Percentiles rank a stretch among this genome's conserved stretches.
Evolutionary conservation across 2,888 invertebrate species (phyloP).

Genomic region (Coenonympha glycerion): DNA sequence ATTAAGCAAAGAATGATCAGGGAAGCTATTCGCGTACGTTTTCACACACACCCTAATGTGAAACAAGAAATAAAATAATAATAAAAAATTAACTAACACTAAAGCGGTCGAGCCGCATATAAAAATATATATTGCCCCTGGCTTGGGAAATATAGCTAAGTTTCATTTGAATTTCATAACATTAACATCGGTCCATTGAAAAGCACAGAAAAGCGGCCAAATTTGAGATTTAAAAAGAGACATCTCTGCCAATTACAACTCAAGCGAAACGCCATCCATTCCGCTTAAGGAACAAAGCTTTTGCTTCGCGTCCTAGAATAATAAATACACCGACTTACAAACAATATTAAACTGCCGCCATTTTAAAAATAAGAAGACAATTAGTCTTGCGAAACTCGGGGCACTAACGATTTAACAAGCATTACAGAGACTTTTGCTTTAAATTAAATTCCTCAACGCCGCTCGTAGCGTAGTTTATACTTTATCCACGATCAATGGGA

Average conservation of each 20-base stretch:
- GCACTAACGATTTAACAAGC: slow-evolving; percentile 28
- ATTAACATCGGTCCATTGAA: too few relatives aligned
- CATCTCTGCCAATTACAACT: background rate
- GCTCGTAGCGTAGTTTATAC: slow-evolving; percentile 18
- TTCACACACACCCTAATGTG: too few relatives aligned
- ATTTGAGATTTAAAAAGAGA: background rate
- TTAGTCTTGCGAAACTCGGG: slow-evolving; percentile 23
- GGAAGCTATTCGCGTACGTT: too few relatives aligned
- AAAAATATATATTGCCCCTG: too few relatives aligned
- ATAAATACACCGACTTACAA: slow-evolving; percentile 11
- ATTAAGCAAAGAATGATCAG: too few relatives aligned
- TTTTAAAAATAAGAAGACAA: slow-evolving; percentile 26
- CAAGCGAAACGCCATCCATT: slow-evolving; percentile 1
- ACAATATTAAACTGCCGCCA: slow-evolving; percentile 5
- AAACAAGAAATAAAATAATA: too few relatives aligned
- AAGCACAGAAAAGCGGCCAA: background rate
- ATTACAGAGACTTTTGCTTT: slow-evolving; percentile 29
- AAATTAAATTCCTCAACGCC: slow-evolving; percentile 34
- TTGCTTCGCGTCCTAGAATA: slow-evolving; percentile 2
- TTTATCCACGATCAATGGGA: slow-evolving; percentile 1
- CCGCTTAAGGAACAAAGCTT: slow-evolving; percentile 2
- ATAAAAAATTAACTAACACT: too few relatives aligned
- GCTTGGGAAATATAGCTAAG: too few relatives aligned
- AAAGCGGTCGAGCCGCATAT: too few relatives aligned
- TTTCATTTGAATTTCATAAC: too few relatives aligned